Evolutionary conservation across 2,113 vertebrate genomes (phyloP), one percentile per base, ranked within the genome.

Genomic region (Nicator chloris): DNA sequence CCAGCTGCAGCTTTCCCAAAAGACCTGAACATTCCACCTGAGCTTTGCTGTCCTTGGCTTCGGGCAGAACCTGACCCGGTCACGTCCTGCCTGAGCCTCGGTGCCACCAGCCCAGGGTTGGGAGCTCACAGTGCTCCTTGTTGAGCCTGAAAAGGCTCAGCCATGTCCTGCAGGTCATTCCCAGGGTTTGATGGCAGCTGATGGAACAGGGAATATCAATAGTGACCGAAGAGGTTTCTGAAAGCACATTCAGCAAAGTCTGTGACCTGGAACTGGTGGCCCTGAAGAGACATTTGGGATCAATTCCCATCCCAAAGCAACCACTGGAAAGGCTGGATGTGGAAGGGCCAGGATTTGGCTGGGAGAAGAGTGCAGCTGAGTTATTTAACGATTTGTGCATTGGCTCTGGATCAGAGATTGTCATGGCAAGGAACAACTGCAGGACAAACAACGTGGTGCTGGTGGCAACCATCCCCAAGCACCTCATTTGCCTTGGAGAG

Each of bases 61-160:
- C 2, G 57, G 56, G 51, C 44, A 59, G 49, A 59, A 5, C 65
- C 45, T 3, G n/a, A 21, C 5, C 33, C 6, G 30, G 45, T 69
- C 77, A 61, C 0, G 1, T 86, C 66, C 60, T 5, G 1, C 33
- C 35, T 19, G 44, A 73, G 27, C 60, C 10, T 24, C 0, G 0
- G 33, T 66, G 82, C 26, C 39, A 13, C 51, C 42, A 31, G 42
- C 15, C 8, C 2, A 6, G 66, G 51, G 17, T 0, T 45, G 49
- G 35, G 33, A 84, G 71, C 76, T 82, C 82, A 24, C 14, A 9
- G 10, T 31, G 6, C n/a, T 64, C 49, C 33, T 75, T 47, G 37
- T 6, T 15, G 56, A 63, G 68, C 50, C 61, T 57, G 31, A 15
- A 86, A 92, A 80, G 39, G 49, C 42, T 75, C 5, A 2, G 26